phyloP scores from a whole-genome alignment of 2,888 invertebrate species.

The Vannuccia rotundouncinata region DNA sequence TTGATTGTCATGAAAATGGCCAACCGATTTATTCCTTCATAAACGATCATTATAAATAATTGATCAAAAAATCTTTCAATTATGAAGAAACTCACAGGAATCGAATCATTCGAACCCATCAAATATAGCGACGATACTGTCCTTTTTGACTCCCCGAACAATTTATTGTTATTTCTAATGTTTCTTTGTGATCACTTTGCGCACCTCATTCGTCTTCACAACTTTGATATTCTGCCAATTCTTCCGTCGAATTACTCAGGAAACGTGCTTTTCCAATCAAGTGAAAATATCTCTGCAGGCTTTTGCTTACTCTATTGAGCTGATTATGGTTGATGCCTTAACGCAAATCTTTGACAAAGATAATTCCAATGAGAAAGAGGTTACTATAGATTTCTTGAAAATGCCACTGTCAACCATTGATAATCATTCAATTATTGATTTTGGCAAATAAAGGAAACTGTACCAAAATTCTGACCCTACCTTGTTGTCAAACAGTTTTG shows the following conservation, averaged over 20 bases:
- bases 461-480: conserved; percentile 27
- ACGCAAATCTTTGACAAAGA: neutral
- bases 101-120: neutral
- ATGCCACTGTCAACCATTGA: neutral
- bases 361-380: neutral
- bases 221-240: conserved; percentile 1
- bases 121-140: neutral
- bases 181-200: neutral
- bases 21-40: too few relatives aligned
- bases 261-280: neutral
- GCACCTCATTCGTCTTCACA: neutral
- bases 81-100: too few relatives aligned
- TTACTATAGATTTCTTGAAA: neutral
- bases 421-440: neutral
- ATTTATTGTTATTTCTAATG: neutral
- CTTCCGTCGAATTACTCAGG: neutral
- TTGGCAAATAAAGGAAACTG: conserved; percentile 29
- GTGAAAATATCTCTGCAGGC: neutral
- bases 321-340: neutral
- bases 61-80: too few relatives aligned
- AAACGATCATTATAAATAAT: too few relatives aligned
- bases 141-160: neutral
- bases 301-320: neutral
- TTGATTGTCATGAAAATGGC: too few relatives aligned
- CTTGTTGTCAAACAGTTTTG: conserved; percentile 32